Evolutionary conservation across 1,140 invertebrate species (phyloP).

Genomic region (Caenorhabditis inopinata): DNA sequence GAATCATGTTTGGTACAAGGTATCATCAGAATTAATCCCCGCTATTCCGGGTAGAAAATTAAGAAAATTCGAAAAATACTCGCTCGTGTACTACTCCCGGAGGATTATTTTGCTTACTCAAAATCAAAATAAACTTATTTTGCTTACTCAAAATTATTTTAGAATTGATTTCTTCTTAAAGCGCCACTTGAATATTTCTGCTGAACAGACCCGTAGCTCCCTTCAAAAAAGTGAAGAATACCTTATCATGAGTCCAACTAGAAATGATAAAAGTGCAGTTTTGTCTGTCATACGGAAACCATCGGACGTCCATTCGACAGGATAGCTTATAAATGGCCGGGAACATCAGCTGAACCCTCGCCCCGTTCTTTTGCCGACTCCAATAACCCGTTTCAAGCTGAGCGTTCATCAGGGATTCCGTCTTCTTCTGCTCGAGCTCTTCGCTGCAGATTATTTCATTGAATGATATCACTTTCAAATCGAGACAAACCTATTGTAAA

Average conservation of each 20-base stretch:
- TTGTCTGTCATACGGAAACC: constrained; percentile 51
- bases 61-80: no score
- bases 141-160: no score
- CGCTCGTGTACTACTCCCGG: no score
- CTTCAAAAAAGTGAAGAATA: neutral
- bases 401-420: constrained; percentile 65
- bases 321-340: constrained; percentile 64
- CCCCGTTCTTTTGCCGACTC: constrained; percentile 52
- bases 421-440: constrained; percentile 59
- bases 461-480: neutral
- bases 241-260: constrained; percentile 61
- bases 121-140: no score
- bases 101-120: no score
- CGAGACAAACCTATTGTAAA: constrained; percentile 57
- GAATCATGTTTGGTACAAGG: no score
- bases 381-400: constrained; percentile 65
- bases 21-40: no score
- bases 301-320: constrained; percentile 61
- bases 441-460: constrained; percentile 42
- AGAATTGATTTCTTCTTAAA: no score
- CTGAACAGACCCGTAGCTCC: no score
- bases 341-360: constrained; percentile 63
- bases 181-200: no score
- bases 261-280: constrained; percentile 66
- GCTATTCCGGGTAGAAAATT: no score